phyloP scores from a whole-genome alignment of 2,888 invertebrate genomes.

The Lomographa bimaculata region DNA sequence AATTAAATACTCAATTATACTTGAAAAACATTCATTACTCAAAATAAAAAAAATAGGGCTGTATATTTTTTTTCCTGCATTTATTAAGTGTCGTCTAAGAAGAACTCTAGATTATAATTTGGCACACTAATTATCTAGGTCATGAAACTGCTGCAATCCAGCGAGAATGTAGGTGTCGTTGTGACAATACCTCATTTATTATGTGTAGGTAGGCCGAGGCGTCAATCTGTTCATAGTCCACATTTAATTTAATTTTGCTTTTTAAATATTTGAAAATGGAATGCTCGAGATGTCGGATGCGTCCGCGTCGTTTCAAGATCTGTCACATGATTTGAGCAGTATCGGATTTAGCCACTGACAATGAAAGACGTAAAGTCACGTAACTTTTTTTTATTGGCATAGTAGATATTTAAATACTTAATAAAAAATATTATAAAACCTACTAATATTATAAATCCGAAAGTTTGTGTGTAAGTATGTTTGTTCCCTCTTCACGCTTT shows the following conservation, averaged over 20 bases:
- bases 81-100: too few species aligned
- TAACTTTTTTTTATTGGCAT: slow-evolving; percentile 29
- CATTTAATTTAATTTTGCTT: slow-evolving; percentile 17
- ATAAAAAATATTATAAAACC: too few species aligned
- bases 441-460: too few species aligned
- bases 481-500: too few species aligned
- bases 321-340: slow-evolving; percentile 69
- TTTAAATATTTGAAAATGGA: slow-evolving; percentile 36
- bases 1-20: too few species aligned
- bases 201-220: slow-evolving; percentile 39
- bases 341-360: slow-evolving; percentile 60
- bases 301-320: slow-evolving; percentile 58
- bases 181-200: slow-evolving; percentile 52
- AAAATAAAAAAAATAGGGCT: too few species aligned
- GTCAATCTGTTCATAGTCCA: slow-evolving; percentile 24
- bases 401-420: too few species aligned
- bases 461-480: too few species aligned
- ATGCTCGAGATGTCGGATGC: slow-evolving; percentile 44
- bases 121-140: background rate
- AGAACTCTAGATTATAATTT: too few species aligned
- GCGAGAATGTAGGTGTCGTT: slow-evolving; percentile 14
- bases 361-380: slow-evolving; percentile 30
- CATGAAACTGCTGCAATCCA: slow-evolving; percentile 3
- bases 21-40: too few species aligned
- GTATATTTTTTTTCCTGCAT: too few species aligned